A percentile compares a stretch with the other conserved stretches of the same genome.
Evolutionary conservation across 2,113 vertebrate species (phyloP).

Genomic region (Gnathonemus echidnorhynchus): DNA sequence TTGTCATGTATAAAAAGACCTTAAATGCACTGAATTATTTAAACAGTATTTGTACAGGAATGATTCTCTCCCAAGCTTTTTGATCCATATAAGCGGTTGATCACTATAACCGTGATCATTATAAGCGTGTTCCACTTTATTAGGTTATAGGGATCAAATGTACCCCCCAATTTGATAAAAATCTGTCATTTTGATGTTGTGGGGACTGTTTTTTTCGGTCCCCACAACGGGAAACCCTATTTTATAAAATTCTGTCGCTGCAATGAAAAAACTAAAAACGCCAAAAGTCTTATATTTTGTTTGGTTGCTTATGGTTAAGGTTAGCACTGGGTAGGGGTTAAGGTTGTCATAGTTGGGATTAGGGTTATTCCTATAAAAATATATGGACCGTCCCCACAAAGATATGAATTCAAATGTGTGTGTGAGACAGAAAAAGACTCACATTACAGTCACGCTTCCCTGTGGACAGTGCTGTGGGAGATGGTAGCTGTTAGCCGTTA

Average conservation of each 20-base stretch:
- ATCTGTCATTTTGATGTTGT: neutral
- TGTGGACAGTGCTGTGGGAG: neutral
- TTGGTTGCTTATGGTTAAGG: neutral
- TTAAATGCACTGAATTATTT: no score
- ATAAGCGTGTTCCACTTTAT: no score
- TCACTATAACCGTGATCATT: no score
- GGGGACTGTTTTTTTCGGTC: neutral
- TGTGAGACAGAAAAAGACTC: neutral
- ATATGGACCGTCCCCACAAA: neutral
- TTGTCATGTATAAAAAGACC: neutral
- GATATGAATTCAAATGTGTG: neutral
- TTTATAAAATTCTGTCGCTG: neutral
- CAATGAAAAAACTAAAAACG: neutral
- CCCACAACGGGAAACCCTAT: neutral
- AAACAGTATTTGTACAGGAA: no score
- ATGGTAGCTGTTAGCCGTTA: neutral
- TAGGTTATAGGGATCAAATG: neutral
- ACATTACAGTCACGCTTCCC: neutral
- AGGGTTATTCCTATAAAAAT: neutral
- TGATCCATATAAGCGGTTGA: no score
- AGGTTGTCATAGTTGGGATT: neutral
- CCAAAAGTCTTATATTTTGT: neutral
- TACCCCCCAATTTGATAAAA: no score
- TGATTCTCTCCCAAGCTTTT: no score
- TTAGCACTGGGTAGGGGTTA: neutral